These are phyloP conservation scores for Parnassius apollo DNA, from an alignment of 2,888 invertebrate genomes.

Conservation along the genomic window DNA sequence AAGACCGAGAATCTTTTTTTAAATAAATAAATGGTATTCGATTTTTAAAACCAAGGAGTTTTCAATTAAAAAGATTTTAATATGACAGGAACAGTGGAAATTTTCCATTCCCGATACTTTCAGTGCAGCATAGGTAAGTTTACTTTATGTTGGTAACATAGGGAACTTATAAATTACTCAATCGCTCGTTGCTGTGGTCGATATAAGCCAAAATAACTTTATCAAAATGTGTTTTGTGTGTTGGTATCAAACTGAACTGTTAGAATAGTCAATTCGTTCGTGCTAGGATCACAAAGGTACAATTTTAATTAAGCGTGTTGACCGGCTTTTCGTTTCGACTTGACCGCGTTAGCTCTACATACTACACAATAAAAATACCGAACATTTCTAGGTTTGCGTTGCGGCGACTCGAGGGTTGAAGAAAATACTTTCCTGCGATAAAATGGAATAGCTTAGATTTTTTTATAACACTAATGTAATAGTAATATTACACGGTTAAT, in stretches of 20 bases:
- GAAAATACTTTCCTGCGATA: conserved; percentile 20
- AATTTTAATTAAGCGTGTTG: conserved; percentile 26
- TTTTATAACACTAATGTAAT: conserved; percentile 16
- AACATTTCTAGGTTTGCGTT: conserved; percentile 26
- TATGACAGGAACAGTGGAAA: no score
- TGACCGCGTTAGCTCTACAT: conserved; percentile 22
- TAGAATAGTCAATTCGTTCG: background rate
- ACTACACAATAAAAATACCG: conserved; percentile 27
- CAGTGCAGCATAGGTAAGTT: no score
- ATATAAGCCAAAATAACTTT: no score
- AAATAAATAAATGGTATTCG: no score
- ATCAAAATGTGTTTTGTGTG: no score
- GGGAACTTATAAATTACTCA: no score
- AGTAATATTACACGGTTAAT: background rate
- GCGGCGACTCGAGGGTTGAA: conserved; percentile 18
- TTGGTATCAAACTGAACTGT: background rate
- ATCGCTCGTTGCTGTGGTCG: no score
- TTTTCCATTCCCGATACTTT: no score
- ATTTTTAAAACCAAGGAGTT: no score
- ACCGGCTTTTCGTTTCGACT: conserved; percentile 24
- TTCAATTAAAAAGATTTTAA: no score
- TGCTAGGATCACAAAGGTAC: conserved; percentile 14
- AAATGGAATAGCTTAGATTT: conserved; percentile 24
- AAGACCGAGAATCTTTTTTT: no score
- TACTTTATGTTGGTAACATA: no score